Conservation (phyloP, 2,888 invertebrate genomes). For the Parasteatoda lunata region DNA sequence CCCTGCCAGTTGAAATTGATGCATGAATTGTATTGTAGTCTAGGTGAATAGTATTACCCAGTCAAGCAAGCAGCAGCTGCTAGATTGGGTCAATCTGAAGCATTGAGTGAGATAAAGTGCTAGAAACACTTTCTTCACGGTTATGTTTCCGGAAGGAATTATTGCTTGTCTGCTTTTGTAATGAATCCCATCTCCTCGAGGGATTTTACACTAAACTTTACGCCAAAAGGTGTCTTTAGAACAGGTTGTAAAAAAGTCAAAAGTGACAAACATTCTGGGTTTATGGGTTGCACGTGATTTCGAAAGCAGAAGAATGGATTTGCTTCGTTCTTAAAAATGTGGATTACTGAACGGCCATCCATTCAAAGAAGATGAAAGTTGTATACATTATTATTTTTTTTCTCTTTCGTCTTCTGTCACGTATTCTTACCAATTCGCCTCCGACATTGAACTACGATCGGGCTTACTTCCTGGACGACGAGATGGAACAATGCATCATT, state of each 20-base stretch:
- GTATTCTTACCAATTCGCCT: background rate
- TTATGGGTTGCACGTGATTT: slow-evolving; percentile 66
- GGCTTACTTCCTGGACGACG: background rate
- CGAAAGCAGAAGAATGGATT: background rate
- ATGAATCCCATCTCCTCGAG: slow-evolving; percentile 12
- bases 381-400: too few species aligned
- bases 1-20: too few species aligned
- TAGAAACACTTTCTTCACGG: too few species aligned
- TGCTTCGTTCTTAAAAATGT: background rate
- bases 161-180: background rate
- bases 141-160: slow-evolving; percentile 19
- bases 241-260: slow-evolving; percentile 22
- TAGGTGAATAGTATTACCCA: too few species aligned
- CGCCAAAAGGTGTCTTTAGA: background rate
- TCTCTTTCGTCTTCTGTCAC: too few species aligned
- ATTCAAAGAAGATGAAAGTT: background rate
- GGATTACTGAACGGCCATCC: background rate
- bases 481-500: background rate
- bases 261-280: slow-evolving; percentile 56
- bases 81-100: too few species aligned
- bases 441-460: background rate
- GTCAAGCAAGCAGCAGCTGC: too few species aligned
- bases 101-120: too few species aligned
- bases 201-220: background rate
- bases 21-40: too few species aligned